Base-by-base conservation (phyloP, 2,113 vertebrate genomes). In the Montifringilla adamsi region DNA sequence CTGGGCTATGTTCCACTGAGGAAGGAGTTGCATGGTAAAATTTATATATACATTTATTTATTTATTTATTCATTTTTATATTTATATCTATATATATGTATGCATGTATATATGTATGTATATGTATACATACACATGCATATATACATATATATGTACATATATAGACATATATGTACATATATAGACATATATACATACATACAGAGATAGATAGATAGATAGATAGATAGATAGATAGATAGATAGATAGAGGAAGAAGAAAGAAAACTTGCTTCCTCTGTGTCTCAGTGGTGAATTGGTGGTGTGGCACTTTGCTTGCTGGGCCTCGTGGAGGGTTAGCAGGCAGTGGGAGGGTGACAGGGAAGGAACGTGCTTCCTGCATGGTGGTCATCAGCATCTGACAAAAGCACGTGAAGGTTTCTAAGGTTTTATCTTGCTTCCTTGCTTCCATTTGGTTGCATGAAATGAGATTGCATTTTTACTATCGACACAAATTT, bases 121-220 rank as follows among this genome's bases (percentile, higher is more conserved):
- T 33, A 2, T 13, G 7, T 17, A 8, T 35, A 11, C 11, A 26
- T 37, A 7, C 24, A 17, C 17, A 24, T 20, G 6, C 16, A 9
- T 11, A 19, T 31, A 31, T 31, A 20, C 19, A 33, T 33, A 30
- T 30, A 31, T 10, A 21, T 37, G 37, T 37, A 37, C 37, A 9
- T 37, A 37, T 37, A 37, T 37, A 37, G 37, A 37, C 6, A 6
- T 52, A 10, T 20, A 15, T 28, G 12, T 33, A 8, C 7, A 9
- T 13, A 23, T 37, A 31, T 5, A 55, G 1, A n/a, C 6, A n/a
- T 12, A 23, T 6, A n/a, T 6, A 23, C 7, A 33, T 9, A 6
- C 19, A 56, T 21, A 33, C 8, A 33, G 31, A 20, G 39, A 39
- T 39, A 39, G 10, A 39, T 39, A 39, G 39, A 39, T 31, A 53